Base-by-base conservation (phyloP, 2,888 invertebrate species). In the Leptarthrus brevirostris region DNA sequence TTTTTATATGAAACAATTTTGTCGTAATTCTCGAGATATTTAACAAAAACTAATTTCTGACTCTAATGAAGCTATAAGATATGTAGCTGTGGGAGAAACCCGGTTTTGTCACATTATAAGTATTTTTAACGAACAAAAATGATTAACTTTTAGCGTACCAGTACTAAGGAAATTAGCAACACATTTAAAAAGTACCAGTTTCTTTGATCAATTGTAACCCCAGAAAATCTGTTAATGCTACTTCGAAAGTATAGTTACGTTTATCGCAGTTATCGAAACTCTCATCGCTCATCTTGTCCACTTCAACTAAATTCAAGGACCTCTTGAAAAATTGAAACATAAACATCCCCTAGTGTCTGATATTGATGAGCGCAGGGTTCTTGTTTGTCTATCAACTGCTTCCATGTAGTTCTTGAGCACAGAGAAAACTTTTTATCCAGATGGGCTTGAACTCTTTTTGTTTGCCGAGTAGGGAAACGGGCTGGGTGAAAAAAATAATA, bases 251-350 rank as follows among this genome's bases (percentile, higher is more conserved):
- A 12, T 40, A 40, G 40, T 40, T 40, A 12, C 12, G 12, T 40
- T 40, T 40, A 12, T 2, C 2, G n/a, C 40, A 3, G 20, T 64
- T 64, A 58, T 26, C 14, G 2, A 18, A 8, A 1, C 4, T 3
- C 8, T 73, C 26, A 71, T 74, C 72, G 72, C 56, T 66, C 64
- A 75, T 71, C 72, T 73, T 74, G 66, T 75, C 72, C 56, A 71
- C 73, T 66, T 74, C 47, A 74, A 74, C 34, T 74, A 71, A 75
- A 75, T 71, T 75, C 73, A 75, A 75, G 73, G 64, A 72, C 64
- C 71, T 73, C 75, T 75, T 74, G 71, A 74, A 74, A 74, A 71
- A 54, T 73, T 75, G 74, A 75, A 74, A 74, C 75, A 74, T 74
- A 74, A 73, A 75, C 71, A 75, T 73, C 73, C 75, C 73, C 64